Evolutionary conservation across 2,113 vertebrate genomes (phyloP).

Genomic region (Illadopsis cleaveri): DNA sequence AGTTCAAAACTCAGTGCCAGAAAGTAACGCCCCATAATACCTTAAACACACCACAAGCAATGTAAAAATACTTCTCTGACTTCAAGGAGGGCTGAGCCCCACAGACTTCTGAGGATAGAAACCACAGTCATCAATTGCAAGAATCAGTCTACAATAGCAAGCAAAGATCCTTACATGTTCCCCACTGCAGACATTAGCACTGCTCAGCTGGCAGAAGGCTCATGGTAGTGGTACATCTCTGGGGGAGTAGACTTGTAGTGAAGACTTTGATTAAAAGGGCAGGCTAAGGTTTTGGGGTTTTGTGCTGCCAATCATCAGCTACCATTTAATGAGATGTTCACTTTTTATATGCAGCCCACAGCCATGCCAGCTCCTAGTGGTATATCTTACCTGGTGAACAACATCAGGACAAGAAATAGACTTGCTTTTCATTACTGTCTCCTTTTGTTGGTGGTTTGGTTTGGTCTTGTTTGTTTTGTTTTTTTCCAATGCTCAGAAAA

Average conservation of each 20-base stretch:
- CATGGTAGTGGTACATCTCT: background rate
- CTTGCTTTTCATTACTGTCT: background rate
- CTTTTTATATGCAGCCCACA: background rate
- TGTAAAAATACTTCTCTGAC: background rate
- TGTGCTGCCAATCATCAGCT: background rate
- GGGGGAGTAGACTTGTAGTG: background rate
- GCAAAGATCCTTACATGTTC: background rate
- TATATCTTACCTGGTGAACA: background rate
- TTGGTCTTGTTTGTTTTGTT: background rate
- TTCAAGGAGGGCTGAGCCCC: background rate
- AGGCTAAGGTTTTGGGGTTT: background rate
- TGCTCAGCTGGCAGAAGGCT: background rate
- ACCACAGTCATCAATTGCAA: background rate
- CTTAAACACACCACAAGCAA: background rate
- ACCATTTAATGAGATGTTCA: background rate
- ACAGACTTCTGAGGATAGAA: conserved; percentile 9
- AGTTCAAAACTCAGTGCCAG: conserved; percentile 1
- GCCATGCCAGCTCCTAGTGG: background rate
- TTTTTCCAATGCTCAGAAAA: background rate
- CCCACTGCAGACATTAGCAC: background rate
- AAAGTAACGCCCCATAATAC: background rate
- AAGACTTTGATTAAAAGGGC: background rate
- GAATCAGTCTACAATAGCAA: background rate
- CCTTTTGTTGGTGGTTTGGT: background rate
- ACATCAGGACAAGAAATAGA: background rate